Evolutionary conservation across 2,888 invertebrate genomes (phyloP).

Genomic region (Stenchaetothrips biformis): DNA sequence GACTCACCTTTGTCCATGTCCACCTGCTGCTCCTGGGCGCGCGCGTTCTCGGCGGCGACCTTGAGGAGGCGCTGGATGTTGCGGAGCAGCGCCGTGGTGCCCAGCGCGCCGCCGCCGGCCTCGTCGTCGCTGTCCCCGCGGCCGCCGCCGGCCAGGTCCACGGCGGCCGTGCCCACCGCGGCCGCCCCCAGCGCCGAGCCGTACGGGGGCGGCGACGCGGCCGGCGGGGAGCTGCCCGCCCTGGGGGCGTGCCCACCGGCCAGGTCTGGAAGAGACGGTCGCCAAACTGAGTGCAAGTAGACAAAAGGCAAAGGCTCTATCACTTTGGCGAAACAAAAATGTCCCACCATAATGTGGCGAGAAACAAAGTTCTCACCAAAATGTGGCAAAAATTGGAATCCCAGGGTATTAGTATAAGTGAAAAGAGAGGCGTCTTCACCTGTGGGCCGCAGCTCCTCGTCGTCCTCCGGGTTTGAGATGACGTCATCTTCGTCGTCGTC

Average conservation of each 20-base stretch:
- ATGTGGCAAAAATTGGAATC: too few species aligned
- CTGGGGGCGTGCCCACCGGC: background rate
- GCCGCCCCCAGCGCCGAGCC: background rate
- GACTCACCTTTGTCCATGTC: conserved; percentile 91
- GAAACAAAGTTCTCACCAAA: too few species aligned
- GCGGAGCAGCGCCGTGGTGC: conserved; percentile 85
- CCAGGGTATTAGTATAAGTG: too few species aligned
- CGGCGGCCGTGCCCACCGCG: background rate
- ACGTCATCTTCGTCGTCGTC: conserved; percentile 84
- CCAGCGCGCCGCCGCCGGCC: conserved; percentile 62
- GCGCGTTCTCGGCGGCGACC: conserved; percentile 95
- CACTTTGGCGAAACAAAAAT: too few species aligned
- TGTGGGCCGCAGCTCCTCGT: conserved; percentile 54
- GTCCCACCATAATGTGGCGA: too few species aligned
- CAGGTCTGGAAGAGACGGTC: background rate
- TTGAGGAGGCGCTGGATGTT: conserved; percentile 94
- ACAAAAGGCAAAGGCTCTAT: too few species aligned
- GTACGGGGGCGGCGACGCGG: background rate
- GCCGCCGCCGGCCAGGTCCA: background rate
- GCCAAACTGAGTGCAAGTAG: background rate
- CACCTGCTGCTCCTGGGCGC: conserved; percentile 92
- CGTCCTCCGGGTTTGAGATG: conserved; percentile 73
- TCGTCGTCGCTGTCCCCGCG: conserved; percentile 46
- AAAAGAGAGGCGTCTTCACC: too few species aligned
- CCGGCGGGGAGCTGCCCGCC: background rate